These are phyloP conservation scores for Hormaphis cornu DNA, from an alignment of 1,140 invertebrate species.

Conservation along the genomic window DNA sequence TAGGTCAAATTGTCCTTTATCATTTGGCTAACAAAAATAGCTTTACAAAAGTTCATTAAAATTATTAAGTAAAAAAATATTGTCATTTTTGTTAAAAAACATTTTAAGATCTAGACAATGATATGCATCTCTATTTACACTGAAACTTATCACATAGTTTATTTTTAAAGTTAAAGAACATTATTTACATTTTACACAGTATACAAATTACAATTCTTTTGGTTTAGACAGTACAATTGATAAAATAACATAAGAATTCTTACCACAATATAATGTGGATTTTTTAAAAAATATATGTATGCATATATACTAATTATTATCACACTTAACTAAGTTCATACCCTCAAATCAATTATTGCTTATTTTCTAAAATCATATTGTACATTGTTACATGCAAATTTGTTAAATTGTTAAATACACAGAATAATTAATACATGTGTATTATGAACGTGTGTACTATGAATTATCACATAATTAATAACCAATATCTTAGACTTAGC, in stretches of 20 bases:
- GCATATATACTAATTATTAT: not conserved
- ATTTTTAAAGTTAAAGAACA: slow-evolving; percentile 19
- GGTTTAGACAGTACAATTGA: slow-evolving; percentile 21
- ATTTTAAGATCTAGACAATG: slow-evolving; percentile 22
- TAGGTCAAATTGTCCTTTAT: not conserved
- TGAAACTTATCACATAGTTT: slow-evolving; percentile 31
- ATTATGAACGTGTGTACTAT: not conserved
- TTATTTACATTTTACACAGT: not conserved
- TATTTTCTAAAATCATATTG: slow-evolving; percentile 8
- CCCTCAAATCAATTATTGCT: slow-evolving; percentile 23
- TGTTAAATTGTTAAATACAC: not conserved
- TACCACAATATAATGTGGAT: slow-evolving; percentile 25
- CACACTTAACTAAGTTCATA: slow-evolving; percentile 1
- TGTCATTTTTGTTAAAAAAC: slow-evolving; percentile 19
- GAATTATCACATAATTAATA: slow-evolving; percentile 18
- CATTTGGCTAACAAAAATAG: slow-evolving; percentile 29
- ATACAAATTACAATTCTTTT: slow-evolving; percentile 5
- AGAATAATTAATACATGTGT: not conserved
- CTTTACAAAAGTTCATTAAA: slow-evolving; percentile 27
- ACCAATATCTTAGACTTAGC: not conserved
- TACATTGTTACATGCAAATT: slow-evolving; percentile 10
- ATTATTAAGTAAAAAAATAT: slow-evolving; percentile 32
- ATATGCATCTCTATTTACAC: slow-evolving; percentile 30
- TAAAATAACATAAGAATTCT: slow-evolving; percentile 18
- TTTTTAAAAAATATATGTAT: no score